Conservation (phyloP, 2,113 vertebrate species). For the Lagopus muta region DNA sequence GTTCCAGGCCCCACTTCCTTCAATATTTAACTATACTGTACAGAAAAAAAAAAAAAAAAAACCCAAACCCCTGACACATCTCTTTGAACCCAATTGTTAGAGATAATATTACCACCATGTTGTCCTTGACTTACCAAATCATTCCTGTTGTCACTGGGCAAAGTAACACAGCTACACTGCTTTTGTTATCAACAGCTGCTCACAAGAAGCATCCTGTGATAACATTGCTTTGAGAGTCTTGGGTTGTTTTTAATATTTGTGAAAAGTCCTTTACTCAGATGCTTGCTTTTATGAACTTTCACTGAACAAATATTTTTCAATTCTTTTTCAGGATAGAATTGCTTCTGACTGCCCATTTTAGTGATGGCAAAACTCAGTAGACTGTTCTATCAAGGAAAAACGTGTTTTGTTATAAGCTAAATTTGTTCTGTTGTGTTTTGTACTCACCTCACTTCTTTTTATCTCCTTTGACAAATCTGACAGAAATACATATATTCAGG, state of each 20-base stretch:
- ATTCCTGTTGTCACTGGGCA: not conserved
- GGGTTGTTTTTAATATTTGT: not conserved
- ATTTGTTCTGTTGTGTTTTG: not conserved
- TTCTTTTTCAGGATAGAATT: not conserved
- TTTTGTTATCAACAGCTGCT: not conserved
- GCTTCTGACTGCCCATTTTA: not conserved
- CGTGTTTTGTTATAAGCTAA: not conserved
- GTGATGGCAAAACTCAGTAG: not conserved
- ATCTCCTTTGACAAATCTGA: not conserved
- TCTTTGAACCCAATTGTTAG: not conserved
- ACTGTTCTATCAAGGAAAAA: not conserved
- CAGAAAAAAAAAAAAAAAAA: not conserved
- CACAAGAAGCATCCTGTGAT: not conserved
- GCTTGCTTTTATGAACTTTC: not conserved
- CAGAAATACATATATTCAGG: not conserved
- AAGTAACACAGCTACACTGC: not conserved
- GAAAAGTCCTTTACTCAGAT: not conserved
- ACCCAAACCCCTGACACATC: not conserved
- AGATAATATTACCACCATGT: accelerated
- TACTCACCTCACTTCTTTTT: not conserved
- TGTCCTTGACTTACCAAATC: not conserved
- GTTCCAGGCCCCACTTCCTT: not conserved
- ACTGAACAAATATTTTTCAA: not conserved
- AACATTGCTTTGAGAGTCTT: not conserved
- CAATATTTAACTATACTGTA: not conserved